Evolutionary conservation across 2,113 vertebrate species (phyloP).

Genomic region (Chaetura pelagica): DNA sequence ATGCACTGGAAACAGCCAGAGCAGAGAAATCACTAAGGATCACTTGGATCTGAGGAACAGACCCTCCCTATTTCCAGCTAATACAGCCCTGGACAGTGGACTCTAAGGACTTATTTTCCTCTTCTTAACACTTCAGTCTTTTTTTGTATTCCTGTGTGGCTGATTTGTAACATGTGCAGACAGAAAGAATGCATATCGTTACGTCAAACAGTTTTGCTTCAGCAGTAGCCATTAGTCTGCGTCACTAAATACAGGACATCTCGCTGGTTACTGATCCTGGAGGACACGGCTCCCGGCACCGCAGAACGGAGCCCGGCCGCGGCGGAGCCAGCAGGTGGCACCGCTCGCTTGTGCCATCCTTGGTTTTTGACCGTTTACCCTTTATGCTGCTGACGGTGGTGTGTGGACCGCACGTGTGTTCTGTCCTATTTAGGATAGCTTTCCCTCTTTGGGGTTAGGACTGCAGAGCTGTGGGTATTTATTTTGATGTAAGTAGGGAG

Average conservation of each 20-base stretch:
- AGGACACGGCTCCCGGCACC: fast-evolving
- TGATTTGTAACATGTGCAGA: fast-evolving
- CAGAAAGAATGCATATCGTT: neutral
- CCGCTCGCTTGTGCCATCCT: neutral
- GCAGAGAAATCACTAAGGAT: neutral
- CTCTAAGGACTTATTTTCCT: too few species aligned
- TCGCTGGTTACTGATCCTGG: too few species aligned
- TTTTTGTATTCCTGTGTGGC: neutral
- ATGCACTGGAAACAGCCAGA: neutral
- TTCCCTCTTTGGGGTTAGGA: fast-evolving
- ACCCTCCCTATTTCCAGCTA: neutral
- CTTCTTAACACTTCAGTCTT: neutral
- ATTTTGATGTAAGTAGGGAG: neutral
- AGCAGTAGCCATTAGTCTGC: neutral
- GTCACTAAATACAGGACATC: neutral
- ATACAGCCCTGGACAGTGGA: too few species aligned
- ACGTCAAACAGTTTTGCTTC: neutral
- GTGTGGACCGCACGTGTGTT: fast-evolving
- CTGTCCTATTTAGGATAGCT: neutral
- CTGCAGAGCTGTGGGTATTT: neutral
- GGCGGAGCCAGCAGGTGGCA: neutral
- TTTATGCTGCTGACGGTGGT: neutral
- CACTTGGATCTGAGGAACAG: neutral
- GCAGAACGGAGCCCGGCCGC: fast-evolving
- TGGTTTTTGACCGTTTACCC: neutral